phyloP scores from a whole-genome alignment of 2,113 vertebrate genomes.

The Tetrax tetrax region DNA sequence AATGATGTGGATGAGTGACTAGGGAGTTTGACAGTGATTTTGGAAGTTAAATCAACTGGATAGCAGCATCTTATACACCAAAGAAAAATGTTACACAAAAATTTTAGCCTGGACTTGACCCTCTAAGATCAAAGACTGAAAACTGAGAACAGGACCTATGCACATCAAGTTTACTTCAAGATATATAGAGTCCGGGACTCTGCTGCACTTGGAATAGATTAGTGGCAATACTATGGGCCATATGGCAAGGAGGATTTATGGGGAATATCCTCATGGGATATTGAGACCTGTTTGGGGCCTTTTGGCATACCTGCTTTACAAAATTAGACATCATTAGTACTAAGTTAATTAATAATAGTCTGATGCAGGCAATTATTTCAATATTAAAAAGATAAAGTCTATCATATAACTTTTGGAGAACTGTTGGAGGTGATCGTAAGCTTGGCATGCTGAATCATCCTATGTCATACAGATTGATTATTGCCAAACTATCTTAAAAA shows the following conservation, averaged over 20 bases:
- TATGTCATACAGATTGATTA: not conserved
- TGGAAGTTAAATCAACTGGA: not conserved
- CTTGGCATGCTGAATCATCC: not conserved
- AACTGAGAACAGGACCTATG: not conserved
- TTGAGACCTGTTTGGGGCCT: not conserved
- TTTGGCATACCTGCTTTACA: not conserved
- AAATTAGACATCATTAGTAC: not conserved
- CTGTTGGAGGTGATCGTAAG: not conserved
- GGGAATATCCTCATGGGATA: not conserved
- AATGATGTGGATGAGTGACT: not conserved
- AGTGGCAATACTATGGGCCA: not conserved
- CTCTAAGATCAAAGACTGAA: not conserved
- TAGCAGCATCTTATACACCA: not conserved
- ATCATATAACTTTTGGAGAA: not conserved
- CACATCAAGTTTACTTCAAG: not conserved
- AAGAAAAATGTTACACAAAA: not conserved
- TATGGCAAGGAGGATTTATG: not conserved
- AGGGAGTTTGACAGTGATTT: not conserved
- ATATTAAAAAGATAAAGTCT: not conserved
- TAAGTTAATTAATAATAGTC: not conserved
- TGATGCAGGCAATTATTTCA: not conserved
- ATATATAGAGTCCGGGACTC: not conserved
- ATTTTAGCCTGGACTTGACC: not conserved
- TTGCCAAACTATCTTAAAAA: not conserved
- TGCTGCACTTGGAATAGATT: not conserved